These are phyloP conservation scores for Percina caprodes DNA, from an alignment of 2,113 vertebrate genomes.

Conservation along the genomic window DNA sequence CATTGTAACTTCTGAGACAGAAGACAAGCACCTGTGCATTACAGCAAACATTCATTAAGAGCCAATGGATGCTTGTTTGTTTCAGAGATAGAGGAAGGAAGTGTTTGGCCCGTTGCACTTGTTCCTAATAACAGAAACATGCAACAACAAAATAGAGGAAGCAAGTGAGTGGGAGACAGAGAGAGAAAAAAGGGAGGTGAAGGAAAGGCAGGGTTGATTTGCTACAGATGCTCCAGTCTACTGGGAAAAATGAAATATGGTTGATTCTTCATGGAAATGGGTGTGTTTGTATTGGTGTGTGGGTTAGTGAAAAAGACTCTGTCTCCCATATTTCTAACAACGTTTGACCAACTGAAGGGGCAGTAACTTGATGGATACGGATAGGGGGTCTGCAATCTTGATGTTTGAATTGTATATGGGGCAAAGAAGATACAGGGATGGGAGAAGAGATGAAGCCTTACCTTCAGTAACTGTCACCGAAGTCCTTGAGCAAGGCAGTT, in stretches of 20 bases:
- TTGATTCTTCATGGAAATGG: conserved; percentile 55
- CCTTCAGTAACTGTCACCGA: not conserved
- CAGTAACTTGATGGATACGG: not conserved
- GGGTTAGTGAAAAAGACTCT: conserved; percentile 42
- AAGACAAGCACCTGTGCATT: conserved; percentile 69
- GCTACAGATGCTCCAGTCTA: conserved; percentile 69
- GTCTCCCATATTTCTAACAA: conserved; percentile 26
- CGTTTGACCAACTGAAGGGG: conserved; percentile 4
- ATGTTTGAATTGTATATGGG: not conserved
- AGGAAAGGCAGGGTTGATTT: conserved; percentile 58
- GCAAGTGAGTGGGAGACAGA: conserved; percentile 43
- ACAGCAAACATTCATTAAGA: conserved; percentile 56
- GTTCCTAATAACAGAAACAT: conserved; percentile 55
- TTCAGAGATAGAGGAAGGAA: conserved; percentile 9
- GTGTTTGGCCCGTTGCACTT: conserved; percentile 40
- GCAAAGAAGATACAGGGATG: not conserved
- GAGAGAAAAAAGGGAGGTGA: conserved; percentile 40
- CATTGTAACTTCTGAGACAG: conserved; percentile 50
- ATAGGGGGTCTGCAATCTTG: not conserved
- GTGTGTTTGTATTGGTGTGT: conserved; percentile 57
- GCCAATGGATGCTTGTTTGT: conserved; percentile 2
- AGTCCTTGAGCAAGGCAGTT: not conserved
- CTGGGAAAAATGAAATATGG: conserved; percentile 63
- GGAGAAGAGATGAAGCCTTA: not conserved
- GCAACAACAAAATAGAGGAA: conserved; percentile 48